These are phyloP conservation scores for Pelusios castaneus DNA, from an alignment of 2,113 vertebrate species.

Conservation along the genomic window DNA sequence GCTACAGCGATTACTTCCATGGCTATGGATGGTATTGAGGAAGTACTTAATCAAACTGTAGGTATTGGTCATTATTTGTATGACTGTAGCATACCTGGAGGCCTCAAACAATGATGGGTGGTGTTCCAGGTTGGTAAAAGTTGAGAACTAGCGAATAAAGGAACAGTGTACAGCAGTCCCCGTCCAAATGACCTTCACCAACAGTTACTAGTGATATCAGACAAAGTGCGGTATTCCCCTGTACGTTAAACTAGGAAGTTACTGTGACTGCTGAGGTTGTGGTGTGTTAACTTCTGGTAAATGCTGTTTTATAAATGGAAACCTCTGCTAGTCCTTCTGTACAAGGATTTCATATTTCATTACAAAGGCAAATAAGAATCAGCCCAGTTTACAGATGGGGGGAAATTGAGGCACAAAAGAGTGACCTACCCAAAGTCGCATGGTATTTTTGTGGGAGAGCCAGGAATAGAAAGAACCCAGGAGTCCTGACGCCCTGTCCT, in stretches of 20 bases:
- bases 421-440: fast-evolving
- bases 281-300: background rate
- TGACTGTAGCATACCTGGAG: background rate
- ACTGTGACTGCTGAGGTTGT: background rate
- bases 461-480: background rate
- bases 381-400: background rate
- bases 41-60: background rate
- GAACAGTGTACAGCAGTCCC: background rate
- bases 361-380: background rate
- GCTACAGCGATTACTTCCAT: background rate
- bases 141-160: background rate
- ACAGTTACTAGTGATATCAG: background rate
- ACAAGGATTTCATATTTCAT: background rate
- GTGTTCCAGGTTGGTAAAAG: background rate
- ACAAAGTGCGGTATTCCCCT: background rate
- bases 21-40: background rate
- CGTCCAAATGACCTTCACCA: background rate
- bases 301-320: background rate
- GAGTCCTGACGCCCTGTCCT: background rate
- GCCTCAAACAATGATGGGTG: too few relatives aligned
- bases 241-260: background rate
- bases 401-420: background rate
- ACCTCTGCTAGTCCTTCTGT: background rate
- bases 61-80: background rate
- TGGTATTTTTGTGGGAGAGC: background rate